Conservation (phyloP, 2,797 vertebrate species). For the Helicolenus hilgendorfi region DNA sequence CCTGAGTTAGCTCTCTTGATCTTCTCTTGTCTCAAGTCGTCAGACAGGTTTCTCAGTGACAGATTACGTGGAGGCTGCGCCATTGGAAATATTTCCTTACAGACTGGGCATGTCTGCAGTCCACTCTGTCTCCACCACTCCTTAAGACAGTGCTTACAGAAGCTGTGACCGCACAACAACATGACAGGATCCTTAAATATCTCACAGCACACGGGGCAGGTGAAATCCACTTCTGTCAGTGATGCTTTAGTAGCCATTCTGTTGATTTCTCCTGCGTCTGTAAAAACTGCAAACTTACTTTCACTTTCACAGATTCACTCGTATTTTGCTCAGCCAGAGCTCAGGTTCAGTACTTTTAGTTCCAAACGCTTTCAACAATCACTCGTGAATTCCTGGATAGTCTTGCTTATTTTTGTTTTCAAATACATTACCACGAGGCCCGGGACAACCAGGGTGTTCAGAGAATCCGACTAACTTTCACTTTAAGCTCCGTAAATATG, state of each 20-base stretch:
- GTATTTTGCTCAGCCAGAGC: accelerated
- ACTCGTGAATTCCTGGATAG: background rate
- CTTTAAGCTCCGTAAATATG: too few species aligned
- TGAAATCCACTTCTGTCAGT: background rate
- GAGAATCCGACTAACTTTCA: too few species aligned
- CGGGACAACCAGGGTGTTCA: too few species aligned
- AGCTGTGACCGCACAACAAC: constrained; percentile 69
- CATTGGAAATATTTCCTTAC: constrained; percentile 35
- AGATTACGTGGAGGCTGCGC: constrained; percentile 24
- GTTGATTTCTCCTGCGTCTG: accelerated
- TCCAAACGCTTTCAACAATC: accelerated
- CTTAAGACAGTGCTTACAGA: constrained; percentile 57
- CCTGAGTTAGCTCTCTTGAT: background rate
- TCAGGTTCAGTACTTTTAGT: accelerated
- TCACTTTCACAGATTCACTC: constrained; percentile 1
- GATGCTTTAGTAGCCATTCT: constrained; percentile 14
- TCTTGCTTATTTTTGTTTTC: background rate
- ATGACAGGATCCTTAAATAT: constrained; percentile 35
- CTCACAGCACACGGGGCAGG: constrained; percentile 54
- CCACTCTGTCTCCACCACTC: constrained; percentile 53
- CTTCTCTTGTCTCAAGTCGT: constrained; percentile 13
- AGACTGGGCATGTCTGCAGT: background rate
- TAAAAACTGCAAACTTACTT: background rate
- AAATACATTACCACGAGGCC: background rate
- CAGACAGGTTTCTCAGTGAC: constrained; percentile 44